Evolutionary conservation across 1,140 invertebrate genomes (phyloP), one percentile per base, ranked within the genome.

Genomic region (Atta colombica): DNA sequence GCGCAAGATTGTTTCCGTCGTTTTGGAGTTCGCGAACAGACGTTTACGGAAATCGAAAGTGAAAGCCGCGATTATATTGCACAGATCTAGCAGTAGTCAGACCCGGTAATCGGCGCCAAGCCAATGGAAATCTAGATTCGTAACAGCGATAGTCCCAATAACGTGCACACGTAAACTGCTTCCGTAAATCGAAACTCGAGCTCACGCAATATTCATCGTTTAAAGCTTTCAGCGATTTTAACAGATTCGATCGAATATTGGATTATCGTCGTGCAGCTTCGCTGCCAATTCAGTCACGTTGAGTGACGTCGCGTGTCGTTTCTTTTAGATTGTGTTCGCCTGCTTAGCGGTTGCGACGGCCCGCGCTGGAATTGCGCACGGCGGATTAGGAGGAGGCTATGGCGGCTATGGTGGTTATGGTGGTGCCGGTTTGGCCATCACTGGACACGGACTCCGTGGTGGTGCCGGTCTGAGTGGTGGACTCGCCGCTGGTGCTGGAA

Each of bases 271-370:
- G 2, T 31, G 28, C 28, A 28, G 5, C 3, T 69, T 69, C 21
- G 12, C 35, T 31, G n/a, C 21, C 7, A n/a, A 51, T 3, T 51
- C 25, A 25, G 1, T 45, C 39, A 28, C 60, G 14, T 28, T 5
- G 66, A 45, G 8, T 53, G 18, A 82, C 12, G 16, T 45, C 7
- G 31, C 51, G 53, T 18, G 3, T 21, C 21, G 21, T 16, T 10
- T 77, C 10, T 90, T 89, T 16, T 86, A 95, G 95, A 94, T 95
- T 91, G 95, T 95, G 88, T 95, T 95, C 94, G 94, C 94, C 90
- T 95, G 95, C 91, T 92, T 95, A 92, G 95, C 95, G 77, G 94
- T 95, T 16, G 94, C 95, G 89, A 94, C 95, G 92, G 95, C 94
- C 25, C 94, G 93, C 63, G 94, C 95, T 84, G 94, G 94, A 87